Conservation (phyloP, 2,888 invertebrate species). For the Nudaria mundana region DNA sequence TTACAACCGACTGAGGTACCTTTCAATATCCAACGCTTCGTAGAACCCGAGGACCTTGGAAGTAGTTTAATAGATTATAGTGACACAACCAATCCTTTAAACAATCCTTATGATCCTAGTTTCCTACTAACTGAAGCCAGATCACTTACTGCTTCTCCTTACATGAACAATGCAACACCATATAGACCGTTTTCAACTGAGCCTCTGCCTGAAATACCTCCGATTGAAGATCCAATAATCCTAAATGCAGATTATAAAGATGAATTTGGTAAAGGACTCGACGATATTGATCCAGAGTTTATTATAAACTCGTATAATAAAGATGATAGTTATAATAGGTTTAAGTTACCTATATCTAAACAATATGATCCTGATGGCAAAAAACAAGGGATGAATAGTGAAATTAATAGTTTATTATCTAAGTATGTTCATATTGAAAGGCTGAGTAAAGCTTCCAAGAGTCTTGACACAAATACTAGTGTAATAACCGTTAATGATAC, state of each 20-base stretch:
- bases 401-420: constrained; percentile 10
- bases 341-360: constrained; percentile 62
- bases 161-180: constrained; percentile 45
- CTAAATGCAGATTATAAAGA: constrained; percentile 59
- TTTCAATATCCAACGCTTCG: constrained; percentile 44
- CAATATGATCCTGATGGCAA: constrained; percentile 59
- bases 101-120: constrained; percentile 12
- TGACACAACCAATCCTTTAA: neutral
- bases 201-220: constrained; percentile 50
- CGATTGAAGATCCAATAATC: constrained; percentile 64
- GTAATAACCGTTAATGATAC: constrained; percentile 14
- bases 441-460: constrained; percentile 10
- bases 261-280: constrained; percentile 39
- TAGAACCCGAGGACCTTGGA: constrained; percentile 31
- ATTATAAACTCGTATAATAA: constrained; percentile 24
- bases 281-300: constrained; percentile 37
- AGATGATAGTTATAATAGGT: constrained; percentile 21
- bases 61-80: constrained; percentile 15
- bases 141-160: constrained; percentile 55
- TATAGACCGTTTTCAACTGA: constrained; percentile 66
- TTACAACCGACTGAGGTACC: constrained; percentile 68
- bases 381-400: constrained; percentile 21
- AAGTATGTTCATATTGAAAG: constrained; percentile 11
- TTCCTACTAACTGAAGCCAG: constrained; percentile 28
- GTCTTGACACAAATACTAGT: constrained; percentile 17